phyloP scores from a whole-genome alignment of 2,888 invertebrate genomes.

The Dermolepida albohirtum region DNA sequence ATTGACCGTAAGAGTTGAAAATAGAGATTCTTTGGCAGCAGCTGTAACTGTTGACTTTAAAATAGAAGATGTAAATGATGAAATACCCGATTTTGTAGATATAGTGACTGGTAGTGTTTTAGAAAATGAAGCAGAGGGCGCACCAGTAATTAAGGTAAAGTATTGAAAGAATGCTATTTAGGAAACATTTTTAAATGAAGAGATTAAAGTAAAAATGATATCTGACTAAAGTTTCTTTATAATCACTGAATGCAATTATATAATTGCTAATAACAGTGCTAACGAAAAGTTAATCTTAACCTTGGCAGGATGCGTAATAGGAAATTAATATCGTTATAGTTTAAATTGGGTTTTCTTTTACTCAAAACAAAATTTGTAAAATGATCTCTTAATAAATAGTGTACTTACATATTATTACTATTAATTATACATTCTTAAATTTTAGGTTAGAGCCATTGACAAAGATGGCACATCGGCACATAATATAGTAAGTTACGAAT shows the following conservation, averaged over 20 bases:
- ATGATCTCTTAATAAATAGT: too few relatives aligned
- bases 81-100: conserved; percentile 87
- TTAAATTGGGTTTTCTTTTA: too few relatives aligned
- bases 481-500: conserved; percentile 84
- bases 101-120: conserved; percentile 83
- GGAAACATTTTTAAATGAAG: not conserved
- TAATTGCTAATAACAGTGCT: too few relatives aligned
- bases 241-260: too few relatives aligned
- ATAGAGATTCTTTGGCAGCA: conserved; percentile 82
- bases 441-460: conserved; percentile 78
- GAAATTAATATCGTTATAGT: too few relatives aligned
- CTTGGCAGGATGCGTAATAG: too few relatives aligned
- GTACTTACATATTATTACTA: too few relatives aligned
- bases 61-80: conserved; percentile 91
- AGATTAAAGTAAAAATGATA: too few relatives aligned
- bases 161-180: not conserved
- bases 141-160: conserved; percentile 84
- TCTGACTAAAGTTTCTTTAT: too few relatives aligned
- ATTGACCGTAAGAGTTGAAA: conserved; percentile 84
- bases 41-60: conserved; percentile 83
- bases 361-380: too few relatives aligned
- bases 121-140: conserved; percentile 86
- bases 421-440: not conserved
- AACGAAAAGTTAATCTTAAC: too few relatives aligned
- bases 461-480: conserved; percentile 86